These are phyloP conservation scores for Neoniphon sammara DNA, from an alignment of 2,797 vertebrate genomes.

Conservation along the genomic window DNA sequence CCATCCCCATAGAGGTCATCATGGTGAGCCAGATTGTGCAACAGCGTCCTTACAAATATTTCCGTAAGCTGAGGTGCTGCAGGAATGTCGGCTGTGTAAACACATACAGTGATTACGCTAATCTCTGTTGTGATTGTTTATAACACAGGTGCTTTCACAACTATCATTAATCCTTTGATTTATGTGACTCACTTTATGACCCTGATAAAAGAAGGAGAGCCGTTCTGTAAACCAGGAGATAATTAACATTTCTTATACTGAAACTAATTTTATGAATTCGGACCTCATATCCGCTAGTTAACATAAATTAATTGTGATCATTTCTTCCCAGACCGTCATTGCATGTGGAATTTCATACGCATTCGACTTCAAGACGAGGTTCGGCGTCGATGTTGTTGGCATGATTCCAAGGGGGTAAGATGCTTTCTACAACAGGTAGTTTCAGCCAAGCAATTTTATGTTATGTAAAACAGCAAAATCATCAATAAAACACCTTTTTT, in stretches of 20 bases:
- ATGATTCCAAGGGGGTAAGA: slow-evolving; percentile 88
- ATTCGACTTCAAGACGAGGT: slow-evolving; percentile 84
- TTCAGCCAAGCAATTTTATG: not conserved
- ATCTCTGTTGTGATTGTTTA: slow-evolving; percentile 3
- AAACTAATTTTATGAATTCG: not conserved
- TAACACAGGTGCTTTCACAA: not conserved
- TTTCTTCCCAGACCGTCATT: slow-evolving; percentile 88
- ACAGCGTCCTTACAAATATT: not conserved
- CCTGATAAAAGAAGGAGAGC: not conserved
- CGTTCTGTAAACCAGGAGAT: not conserved
- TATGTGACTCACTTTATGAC: not conserved
- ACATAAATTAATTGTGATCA: not conserved
- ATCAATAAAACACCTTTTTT: too few species aligned
- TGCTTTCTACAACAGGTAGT: not conserved
- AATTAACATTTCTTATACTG: not conserved
- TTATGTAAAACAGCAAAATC: too few species aligned
- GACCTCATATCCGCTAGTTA: not conserved
- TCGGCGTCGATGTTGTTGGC: slow-evolving; percentile 86
- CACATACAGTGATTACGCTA: not conserved
- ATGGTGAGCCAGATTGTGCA: slow-evolving; percentile 83
- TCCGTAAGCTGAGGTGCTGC: not conserved
- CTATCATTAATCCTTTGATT: slow-evolving; percentile 10
- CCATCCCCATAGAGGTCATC: slow-evolving; percentile 94
- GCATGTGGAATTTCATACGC: slow-evolving; percentile 91
- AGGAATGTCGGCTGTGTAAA: not conserved